Percentiles rank a stretch among this genome's conserved stretches.
These are phyloP conservation scores for Panthera leo DNA, from an alignment of 2,113 vertebrate species.

Conservation along the genomic window DNA sequence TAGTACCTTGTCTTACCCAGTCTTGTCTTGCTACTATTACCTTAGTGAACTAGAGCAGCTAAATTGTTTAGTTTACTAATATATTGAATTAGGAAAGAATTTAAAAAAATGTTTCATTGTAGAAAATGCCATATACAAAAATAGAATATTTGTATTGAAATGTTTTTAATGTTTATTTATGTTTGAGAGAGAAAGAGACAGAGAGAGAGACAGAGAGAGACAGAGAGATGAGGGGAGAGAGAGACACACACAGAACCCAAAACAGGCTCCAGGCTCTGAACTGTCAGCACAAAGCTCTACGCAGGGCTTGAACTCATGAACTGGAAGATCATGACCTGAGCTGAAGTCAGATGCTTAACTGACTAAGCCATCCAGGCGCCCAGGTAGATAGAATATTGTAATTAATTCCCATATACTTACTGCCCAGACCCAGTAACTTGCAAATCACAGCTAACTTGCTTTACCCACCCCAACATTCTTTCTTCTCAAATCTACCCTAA, in stretches of 20 bases:
- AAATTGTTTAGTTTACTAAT: not conserved
- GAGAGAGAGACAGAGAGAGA: too few relatives aligned
- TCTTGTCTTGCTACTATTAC: not conserved
- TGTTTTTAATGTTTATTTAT: too few relatives aligned
- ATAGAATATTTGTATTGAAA: not conserved
- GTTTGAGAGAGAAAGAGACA: too few relatives aligned
- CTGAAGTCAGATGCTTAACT: too few relatives aligned
- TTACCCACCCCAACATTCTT: not conserved
- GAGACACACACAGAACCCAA: too few relatives aligned
- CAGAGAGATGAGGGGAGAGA: too few relatives aligned
- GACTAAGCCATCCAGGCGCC: too few relatives aligned
- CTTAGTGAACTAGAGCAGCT: not conserved
- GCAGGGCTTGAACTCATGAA: too few relatives aligned
- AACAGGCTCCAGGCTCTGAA: too few relatives aligned
- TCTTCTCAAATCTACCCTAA: not conserved
- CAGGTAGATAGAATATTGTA: not conserved
- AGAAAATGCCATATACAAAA: not conserved
- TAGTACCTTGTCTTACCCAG: not conserved
- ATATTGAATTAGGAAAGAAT: constrained; percentile 15
- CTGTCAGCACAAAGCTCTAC: too few relatives aligned
- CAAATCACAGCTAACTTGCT: not conserved
- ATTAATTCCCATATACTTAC: not conserved
- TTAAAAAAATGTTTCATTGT: constrained; percentile 20
- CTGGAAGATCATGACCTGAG: too few relatives aligned
- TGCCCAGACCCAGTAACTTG: not conserved